Conservation (phyloP, 2,113 vertebrate genomes). For the Nematolebias whitei region DNA sequence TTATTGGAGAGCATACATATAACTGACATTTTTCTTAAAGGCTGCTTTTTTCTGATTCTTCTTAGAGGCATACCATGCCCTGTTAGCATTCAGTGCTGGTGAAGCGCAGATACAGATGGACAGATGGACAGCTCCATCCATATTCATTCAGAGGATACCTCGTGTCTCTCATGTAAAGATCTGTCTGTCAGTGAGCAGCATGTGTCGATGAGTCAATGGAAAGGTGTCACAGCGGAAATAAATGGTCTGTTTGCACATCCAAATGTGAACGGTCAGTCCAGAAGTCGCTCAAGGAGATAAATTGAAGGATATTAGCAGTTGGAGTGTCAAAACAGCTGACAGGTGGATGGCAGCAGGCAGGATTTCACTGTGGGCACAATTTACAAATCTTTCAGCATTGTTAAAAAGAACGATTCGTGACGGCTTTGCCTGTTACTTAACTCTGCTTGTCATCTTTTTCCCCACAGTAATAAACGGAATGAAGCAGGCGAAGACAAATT, state of each 20-base stretch:
- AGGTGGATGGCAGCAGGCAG: slow-evolving; percentile 60
- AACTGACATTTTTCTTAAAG: slow-evolving; percentile 5
- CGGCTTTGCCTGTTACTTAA: slow-evolving; percentile 13
- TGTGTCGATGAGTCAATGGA: slow-evolving; percentile 61
- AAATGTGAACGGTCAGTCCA: slow-evolving; percentile 49
- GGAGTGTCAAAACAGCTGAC: slow-evolving; percentile 66
- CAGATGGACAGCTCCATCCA: slow-evolving; percentile 65
- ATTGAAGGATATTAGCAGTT: slow-evolving; percentile 59
- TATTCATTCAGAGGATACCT: slow-evolving; percentile 69
- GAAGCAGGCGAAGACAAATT: not conserved
- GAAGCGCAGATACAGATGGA: slow-evolving; percentile 57
- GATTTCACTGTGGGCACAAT: slow-evolving; percentile 52
- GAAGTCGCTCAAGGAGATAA: slow-evolving; percentile 55
- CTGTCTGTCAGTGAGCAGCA: slow-evolving; percentile 62
- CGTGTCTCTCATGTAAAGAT: slow-evolving; percentile 61
- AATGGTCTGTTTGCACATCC: slow-evolving; percentile 43
- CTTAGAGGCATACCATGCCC: slow-evolving; percentile 18
- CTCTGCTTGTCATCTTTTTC: not conserved
- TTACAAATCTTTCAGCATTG: slow-evolving; percentile 55
- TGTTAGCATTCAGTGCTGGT: slow-evolving; percentile 42
- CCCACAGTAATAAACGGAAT: too few species aligned
- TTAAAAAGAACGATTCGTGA: slow-evolving; percentile 41
- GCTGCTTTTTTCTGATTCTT: slow-evolving; percentile 27
- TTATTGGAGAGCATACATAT: slow-evolving; percentile 5
- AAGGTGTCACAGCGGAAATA: slow-evolving; percentile 49